These are phyloP conservation scores for Pelodiscus sinensis DNA, from an alignment of 2,113 vertebrate species.

Conservation along the genomic window DNA sequence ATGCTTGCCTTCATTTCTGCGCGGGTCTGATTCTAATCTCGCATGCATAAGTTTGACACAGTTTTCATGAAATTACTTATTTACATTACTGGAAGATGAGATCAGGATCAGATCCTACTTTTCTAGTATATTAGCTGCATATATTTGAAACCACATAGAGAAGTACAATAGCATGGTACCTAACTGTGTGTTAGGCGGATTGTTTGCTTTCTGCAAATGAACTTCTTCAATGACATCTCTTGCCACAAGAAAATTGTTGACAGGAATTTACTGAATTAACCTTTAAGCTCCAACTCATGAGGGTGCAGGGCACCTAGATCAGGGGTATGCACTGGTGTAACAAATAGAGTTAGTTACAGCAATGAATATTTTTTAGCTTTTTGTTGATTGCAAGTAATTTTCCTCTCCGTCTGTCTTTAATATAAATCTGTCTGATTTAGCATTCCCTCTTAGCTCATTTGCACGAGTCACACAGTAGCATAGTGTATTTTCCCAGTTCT, in stretches of 20 bases:
- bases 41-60: neutral
- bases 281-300: conserved; percentile 71
- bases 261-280: conserved; percentile 72
- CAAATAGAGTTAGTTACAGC: conserved; percentile 74
- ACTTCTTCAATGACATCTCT: conserved; percentile 53
- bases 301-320: conserved; percentile 70
- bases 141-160: neutral
- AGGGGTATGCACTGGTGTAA: conserved; percentile 65
- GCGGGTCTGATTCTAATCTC: neutral
- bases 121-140: neutral
- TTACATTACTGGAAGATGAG: neutral
- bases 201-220: conserved; percentile 53
- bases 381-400: conserved; percentile 69
- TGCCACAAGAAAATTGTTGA: conserved; percentile 66
- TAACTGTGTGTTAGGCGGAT: conserved; percentile 22
- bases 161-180: conserved; percentile 44
- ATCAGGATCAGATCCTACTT: neutral
- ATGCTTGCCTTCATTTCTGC: neutral
- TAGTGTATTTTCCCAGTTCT: conserved; percentile 48
- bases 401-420: conserved; percentile 52
- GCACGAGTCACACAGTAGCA: conserved; percentile 28
- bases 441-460: conserved; percentile 58
- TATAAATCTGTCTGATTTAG: conserved; percentile 68
- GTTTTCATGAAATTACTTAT: neutral
- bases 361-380: conserved; percentile 68